These are phyloP conservation scores for Eubasilissa regina DNA, from an alignment of 1,140 invertebrate genomes.

Conservation along the genomic window DNA sequence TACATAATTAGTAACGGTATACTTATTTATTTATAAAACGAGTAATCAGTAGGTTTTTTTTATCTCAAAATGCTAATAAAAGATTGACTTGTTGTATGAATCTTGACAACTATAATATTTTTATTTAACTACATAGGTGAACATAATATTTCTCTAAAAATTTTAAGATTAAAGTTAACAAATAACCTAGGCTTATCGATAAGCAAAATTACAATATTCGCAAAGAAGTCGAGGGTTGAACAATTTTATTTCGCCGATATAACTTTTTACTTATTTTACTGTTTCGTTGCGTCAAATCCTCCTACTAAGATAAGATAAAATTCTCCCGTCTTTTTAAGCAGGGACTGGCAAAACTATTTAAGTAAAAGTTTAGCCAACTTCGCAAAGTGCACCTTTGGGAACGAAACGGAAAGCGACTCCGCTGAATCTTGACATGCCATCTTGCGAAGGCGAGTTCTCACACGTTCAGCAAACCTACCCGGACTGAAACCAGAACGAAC, in stretches of 20 bases:
- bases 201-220: background rate
- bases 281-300: conserved; percentile 2
- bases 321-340: background rate
- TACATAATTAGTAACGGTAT: too few species aligned
- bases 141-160: too few species aligned
- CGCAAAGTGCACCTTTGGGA: conserved; percentile 17
- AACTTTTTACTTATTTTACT: background rate
- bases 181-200: too few species aligned
- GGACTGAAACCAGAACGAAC: background rate
- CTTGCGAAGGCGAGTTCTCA: background rate
- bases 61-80: too few species aligned
- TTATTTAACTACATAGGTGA: too few species aligned
- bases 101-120: too few species aligned
- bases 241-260: background rate
- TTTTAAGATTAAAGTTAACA: too few species aligned
- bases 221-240: background rate
- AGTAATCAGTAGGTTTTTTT: too few species aligned
- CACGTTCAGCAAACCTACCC: background rate
- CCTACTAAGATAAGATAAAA: conserved; percentile 9
- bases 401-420: conserved; percentile 14
- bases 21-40: too few species aligned
- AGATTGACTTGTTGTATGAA: too few species aligned
- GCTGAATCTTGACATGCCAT: conserved; percentile 18
- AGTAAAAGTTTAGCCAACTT: conserved; percentile 22
- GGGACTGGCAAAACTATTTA: conserved; percentile 22